A percentile compares a stretch with the other conserved stretches of the same genome.
phyloP scores from a whole-genome alignment of 2,113 vertebrate genomes.

The Cygnus buccinator region DNA sequence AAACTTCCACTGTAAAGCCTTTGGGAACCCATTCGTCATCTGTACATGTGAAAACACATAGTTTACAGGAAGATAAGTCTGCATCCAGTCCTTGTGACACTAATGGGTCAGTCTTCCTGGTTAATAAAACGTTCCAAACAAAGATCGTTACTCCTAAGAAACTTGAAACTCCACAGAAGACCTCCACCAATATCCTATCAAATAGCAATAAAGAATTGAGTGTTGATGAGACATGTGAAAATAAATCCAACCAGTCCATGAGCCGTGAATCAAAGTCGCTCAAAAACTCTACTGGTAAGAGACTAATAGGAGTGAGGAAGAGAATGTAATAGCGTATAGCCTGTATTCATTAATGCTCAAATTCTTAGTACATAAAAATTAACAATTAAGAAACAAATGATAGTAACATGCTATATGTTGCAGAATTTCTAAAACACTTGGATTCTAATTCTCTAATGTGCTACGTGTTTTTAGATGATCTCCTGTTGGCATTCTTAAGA shows the following conservation, averaged over 20 bases:
- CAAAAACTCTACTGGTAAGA: conserved; percentile 79
- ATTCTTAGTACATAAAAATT: neutral
- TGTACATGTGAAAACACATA: neutral
- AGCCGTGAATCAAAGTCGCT: conserved; percentile 32
- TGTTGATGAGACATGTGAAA: neutral
- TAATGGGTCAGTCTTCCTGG: neutral
- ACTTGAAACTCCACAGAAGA: conserved; percentile 2
- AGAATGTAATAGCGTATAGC: neutral
- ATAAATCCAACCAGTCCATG: conserved; percentile 23
- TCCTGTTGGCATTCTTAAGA: neutral
- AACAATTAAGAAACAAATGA: neutral
- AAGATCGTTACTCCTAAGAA: neutral
- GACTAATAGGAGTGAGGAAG: neutral
- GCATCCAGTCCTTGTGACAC: neutral
- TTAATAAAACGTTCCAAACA: neutral
- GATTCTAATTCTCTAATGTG: neutral
- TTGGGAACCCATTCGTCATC: neutral
- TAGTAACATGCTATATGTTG: neutral
- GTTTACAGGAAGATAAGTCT: neutral
- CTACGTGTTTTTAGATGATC: neutral
- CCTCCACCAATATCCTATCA: neutral
- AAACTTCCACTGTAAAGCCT: neutral
- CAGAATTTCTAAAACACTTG: neutral
- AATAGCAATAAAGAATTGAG: neutral
- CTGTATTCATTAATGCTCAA: neutral